Percentiles rank a stretch among this genome's conserved stretches.
Conservation (phyloP, 2,113 vertebrate species). For the Myotis davidii region DNA sequence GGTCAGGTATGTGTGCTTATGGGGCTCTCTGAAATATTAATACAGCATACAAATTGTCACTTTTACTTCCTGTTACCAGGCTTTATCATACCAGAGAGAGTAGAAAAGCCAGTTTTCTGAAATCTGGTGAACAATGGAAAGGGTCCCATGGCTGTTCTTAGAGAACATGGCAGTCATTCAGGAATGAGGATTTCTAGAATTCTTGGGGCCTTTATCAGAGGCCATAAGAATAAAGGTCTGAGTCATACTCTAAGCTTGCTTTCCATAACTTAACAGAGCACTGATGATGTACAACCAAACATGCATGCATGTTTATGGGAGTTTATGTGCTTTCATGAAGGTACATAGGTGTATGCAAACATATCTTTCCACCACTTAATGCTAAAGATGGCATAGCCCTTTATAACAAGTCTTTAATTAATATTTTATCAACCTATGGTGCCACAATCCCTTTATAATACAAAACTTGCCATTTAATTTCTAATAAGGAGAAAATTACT, state of each 20-base stretch:
- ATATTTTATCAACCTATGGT: background rate
- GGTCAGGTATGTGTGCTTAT: background rate
- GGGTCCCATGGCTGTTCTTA: background rate
- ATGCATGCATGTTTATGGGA: background rate
- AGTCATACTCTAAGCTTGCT: background rate
- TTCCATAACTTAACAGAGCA: background rate
- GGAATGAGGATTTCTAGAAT: background rate
- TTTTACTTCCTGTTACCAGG: background rate
- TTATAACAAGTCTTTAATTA: background rate
- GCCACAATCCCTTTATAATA: background rate
- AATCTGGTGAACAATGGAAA: background rate
- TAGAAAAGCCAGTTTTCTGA: background rate
- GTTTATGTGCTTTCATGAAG: background rate
- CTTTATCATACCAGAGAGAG: background rate
- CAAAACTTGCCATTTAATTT: conserved; percentile 4
- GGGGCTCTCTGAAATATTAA: background rate
- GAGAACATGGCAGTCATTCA: background rate
- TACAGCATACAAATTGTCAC: background rate
- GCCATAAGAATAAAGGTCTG: background rate
- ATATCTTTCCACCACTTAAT: background rate
- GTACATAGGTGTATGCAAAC: background rate
- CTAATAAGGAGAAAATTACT: background rate
- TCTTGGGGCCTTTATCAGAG: background rate
- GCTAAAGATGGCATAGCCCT: background rate
- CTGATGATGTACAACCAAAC: background rate